Evolutionary conservation across 2,888 invertebrate species (phyloP), one percentile per base, ranked within the genome.

Genomic region (Beris chalybata): DNA sequence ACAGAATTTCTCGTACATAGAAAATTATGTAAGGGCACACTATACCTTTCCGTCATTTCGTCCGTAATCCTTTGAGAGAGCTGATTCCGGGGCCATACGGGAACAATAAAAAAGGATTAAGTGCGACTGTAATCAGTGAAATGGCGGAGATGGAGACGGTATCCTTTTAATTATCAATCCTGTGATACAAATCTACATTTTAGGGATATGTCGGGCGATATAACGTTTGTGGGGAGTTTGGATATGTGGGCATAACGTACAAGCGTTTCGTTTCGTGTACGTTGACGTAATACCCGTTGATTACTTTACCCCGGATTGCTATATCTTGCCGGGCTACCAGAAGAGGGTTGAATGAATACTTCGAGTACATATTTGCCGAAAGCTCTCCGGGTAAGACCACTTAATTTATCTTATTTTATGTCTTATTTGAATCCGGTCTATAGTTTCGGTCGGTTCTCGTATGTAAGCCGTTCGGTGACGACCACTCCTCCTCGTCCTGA

Each of bases 341-440:
- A 31, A 59, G 58, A 52, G 50, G 48, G 63, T 11, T 38, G 63
- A 29, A 48, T 43, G 30, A 63, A 44, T 54, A 22, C 22, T 22
- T 22, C 22, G 22, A 44, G 64, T 54, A n/a, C n/a, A n/a, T n/a
- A 54, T 64, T 54, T 38, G 47, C 53, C 47, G 56, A 63, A 58
- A 64, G 63, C 50, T 56, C 57, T 68, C 38, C 47, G 53, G 53
- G 45, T 68, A 68, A 68, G 61, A 68, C 68, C 68, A 68, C 68
- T 68, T 65, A 68, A 68, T 68, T 68, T 68, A 68, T 68, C 68
- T 68, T 68, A 68, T 68, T 58, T 68, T 58, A 68, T 66, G 64
- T 66, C 66, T 68, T 68, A 68, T 68, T 68, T 64, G 66, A 68
- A 68, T 66, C 43, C 29, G 12, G 64, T 45, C 7, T 32, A 64